Evolutionary conservation across 2,113 vertebrate genomes (phyloP).

Genomic region (Mus spicilegus): DNA sequence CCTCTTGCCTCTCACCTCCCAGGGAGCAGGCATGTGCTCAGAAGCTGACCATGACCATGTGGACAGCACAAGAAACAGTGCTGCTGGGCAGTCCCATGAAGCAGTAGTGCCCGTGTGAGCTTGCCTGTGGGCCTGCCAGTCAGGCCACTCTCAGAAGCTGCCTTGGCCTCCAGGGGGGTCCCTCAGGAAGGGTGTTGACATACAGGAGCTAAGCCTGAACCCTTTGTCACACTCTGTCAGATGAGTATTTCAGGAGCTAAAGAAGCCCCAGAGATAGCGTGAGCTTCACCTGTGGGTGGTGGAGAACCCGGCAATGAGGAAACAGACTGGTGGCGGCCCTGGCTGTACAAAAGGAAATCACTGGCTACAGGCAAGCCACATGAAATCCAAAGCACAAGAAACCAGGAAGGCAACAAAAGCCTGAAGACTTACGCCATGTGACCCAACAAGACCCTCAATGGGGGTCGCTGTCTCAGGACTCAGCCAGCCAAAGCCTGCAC

Average conservation of each 20-base stretch:
- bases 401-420: neutral
- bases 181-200: rapidly evolving
- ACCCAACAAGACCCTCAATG: neutral
- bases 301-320: rapidly evolving
- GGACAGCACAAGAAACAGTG: no score
- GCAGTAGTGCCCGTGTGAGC: neutral
- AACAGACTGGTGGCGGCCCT: neutral
- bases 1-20: neutral
- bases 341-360: neutral
- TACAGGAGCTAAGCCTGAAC: neutral
- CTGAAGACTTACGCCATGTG: neutral
- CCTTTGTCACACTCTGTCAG: neutral
- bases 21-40: neutral
- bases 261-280: neutral
- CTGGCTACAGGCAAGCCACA: neutral
- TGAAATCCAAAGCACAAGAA: neutral
- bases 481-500: neutral
- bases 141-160: no score
- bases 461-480: neutral
- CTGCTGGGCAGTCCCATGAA: no score
- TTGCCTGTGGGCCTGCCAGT: neutral
- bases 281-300: neutral
- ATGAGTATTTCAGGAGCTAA: neutral
- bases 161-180: neutral
- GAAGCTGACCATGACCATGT: neutral